Evolutionary conservation across 2,113 vertebrate genomes (phyloP), one percentile per base, ranked within the genome.

Genomic region (Podilymbus podiceps): DNA sequence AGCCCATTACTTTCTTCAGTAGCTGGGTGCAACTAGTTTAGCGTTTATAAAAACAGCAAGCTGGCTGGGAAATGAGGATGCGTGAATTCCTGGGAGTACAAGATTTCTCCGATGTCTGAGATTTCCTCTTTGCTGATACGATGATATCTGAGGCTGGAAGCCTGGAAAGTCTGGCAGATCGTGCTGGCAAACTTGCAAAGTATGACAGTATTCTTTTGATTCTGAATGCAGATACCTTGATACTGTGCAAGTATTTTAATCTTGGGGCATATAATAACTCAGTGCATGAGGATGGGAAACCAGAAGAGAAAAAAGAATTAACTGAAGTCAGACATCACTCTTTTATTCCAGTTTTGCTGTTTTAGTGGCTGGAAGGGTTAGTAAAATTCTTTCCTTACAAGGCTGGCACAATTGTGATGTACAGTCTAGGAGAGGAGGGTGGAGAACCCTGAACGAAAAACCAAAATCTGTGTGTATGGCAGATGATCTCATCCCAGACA

Each of bases 41-140:
- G 33, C 63, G 3, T 92, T 91, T 87, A 67, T 63, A 84, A 95
- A 88, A 88, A 67, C 78, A 80, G 73, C 60, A 86, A 90, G 76
- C 80, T 95, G 92, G 86, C 92, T 95, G 69, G 89, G 86, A 93
- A 93, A 81, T 62, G 42, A 53, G 38, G 92, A 91, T 93, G 77
- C 1, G 0, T 82, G 92, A 89, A 93, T 97, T 92, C 94, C 94
- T 92, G 95, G 88, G 94, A 95, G 90, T 91, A 73, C 91, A 89
- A 60, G 67, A n/a, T 85, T 95, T 94, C 88, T 93, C 85, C 59
- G 63, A 9, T 52, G 58, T 87, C 92, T 92, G 88, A 96, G 46
- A 87, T 93, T 97, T 96, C 97, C 92, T 93, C 95, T 87, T 89
- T 92, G 92, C 90, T 96, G 92, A 95, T 95, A 95, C 6, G 73